Conservation (phyloP, 2,888 invertebrate species). For the Drosophila falleni region DNA sequence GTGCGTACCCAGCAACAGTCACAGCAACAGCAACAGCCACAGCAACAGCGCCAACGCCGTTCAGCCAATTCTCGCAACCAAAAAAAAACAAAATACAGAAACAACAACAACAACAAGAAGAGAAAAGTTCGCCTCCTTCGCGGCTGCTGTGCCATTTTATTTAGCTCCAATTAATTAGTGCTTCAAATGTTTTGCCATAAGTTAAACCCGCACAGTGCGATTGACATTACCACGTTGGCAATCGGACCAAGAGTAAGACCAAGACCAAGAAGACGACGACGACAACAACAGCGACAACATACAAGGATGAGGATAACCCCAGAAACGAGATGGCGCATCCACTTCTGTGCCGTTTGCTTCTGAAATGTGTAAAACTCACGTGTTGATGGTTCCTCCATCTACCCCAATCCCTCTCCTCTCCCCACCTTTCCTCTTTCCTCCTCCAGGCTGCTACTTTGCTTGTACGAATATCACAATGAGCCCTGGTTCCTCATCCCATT, state of each 20-base stretch:
- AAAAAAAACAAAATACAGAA: conserved; percentile 4
- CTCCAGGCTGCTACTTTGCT: conserved; percentile 2
- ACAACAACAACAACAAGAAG: not conserved
- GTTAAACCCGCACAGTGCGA: conserved; percentile 83
- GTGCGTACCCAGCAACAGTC: conserved; percentile 52
- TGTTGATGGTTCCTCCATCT: conserved; percentile 57
- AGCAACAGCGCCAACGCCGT: conserved; percentile 48
- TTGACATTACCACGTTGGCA: conserved; percentile 77
- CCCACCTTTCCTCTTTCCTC: not conserved
- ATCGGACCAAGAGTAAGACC: conserved; percentile 53
- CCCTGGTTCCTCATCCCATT: conserved; percentile 3
- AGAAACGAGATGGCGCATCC: conserved; percentile 40
- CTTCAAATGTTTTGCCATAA: conserved; percentile 85
- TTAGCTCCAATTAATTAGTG: conserved; percentile 86
- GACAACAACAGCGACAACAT: conserved; percentile 27
- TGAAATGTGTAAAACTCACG: conserved; percentile 79
- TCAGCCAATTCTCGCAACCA: conserved; percentile 40
- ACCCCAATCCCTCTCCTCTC: not conserved
- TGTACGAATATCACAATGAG: conserved; percentile 3
- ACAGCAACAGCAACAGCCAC: conserved; percentile 11
- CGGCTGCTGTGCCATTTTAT: conserved; percentile 83
- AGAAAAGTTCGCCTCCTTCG: conserved; percentile 47
- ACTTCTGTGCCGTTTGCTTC: conserved; percentile 60
- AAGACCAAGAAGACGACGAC: conserved; percentile 3
- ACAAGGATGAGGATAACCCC: conserved; percentile 28